Conservation (phyloP, 2,113 vertebrate species). For the Cromileptes altivelis region DNA sequence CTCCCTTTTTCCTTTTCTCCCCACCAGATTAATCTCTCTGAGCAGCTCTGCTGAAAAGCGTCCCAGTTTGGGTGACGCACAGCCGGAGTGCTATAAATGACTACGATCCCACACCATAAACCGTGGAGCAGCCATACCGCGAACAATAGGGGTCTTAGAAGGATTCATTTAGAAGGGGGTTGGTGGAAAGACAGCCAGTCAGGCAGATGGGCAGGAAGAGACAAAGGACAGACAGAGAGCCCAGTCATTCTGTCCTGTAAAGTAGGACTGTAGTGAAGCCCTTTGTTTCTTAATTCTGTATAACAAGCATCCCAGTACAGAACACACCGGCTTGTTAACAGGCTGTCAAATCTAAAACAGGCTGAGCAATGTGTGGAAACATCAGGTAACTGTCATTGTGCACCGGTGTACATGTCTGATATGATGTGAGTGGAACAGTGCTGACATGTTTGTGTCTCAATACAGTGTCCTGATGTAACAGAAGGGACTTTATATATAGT, state of each 20-base stretch:
- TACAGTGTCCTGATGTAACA: neutral
- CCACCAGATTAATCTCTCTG: slow-evolving; percentile 56
- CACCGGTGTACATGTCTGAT: neutral
- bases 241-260: neutral
- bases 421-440: neutral
- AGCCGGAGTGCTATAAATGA: slow-evolving; percentile 60
- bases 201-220: slow-evolving; percentile 23
- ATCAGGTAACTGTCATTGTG: slow-evolving; percentile 19
- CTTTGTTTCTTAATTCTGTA: slow-evolving; percentile 8
- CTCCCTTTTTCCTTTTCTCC: slow-evolving; percentile 13
- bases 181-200: slow-evolving; percentile 18
- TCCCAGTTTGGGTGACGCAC: slow-evolving; percentile 53
- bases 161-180: slow-evolving; percentile 42
- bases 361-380: slow-evolving; percentile 1
- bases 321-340: slow-evolving; percentile 6
- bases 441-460: neutral
- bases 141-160: slow-evolving; percentile 42
- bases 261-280: slow-evolving; percentile 1
- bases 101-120: slow-evolving; percentile 46
- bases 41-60: slow-evolving; percentile 37
- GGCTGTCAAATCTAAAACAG: slow-evolving; percentile 16
- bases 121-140: slow-evolving; percentile 16
- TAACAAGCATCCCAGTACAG: slow-evolving; percentile 17
- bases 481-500: neutral
- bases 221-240: slow-evolving; percentile 29